A percentile compares a stretch with the other conserved stretches of the same genome.
Evolutionary conservation across 2,888 invertebrate species (phyloP).

Genomic region (Andrena hattorfiana): DNA sequence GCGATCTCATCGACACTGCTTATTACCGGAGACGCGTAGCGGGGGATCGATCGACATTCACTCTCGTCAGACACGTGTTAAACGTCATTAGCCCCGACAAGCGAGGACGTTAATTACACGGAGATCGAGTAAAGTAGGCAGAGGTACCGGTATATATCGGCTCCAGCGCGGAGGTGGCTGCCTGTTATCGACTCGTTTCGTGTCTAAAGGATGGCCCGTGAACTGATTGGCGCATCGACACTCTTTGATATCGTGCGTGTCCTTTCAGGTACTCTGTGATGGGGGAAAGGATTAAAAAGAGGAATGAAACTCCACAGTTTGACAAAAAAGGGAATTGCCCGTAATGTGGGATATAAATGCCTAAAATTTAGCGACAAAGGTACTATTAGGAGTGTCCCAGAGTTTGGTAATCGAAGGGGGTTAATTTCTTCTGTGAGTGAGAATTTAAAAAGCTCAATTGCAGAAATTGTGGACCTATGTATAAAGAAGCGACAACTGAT

Average conservation of each 20-base stretch:
- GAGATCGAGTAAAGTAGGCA: slow-evolving; percentile 73
- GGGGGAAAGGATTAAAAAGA: neutral
- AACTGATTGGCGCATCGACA: slow-evolving; percentile 28
- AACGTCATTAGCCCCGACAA: slow-evolving; percentile 77
- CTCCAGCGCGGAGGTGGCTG: neutral
- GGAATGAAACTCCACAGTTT: neutral
- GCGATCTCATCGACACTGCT: slow-evolving; percentile 39
- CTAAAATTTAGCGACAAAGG: too few relatives aligned
- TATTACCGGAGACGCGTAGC: slow-evolving; percentile 63
- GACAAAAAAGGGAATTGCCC: neutral
- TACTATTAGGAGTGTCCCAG: too few relatives aligned
- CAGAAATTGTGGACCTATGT: too few relatives aligned
- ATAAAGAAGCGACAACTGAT: too few relatives aligned
- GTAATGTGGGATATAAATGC: too few relatives aligned
- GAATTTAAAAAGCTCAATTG: too few relatives aligned
- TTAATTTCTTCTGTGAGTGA: too few relatives aligned
- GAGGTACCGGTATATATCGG: slow-evolving; percentile 57
- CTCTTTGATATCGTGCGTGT: neutral
- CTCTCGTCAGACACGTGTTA: slow-evolving; percentile 75
- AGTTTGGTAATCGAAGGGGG: too few relatives aligned
- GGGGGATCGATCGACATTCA: slow-evolving; percentile 69
- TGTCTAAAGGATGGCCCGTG: slow-evolving; percentile 21
- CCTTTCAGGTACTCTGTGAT: neutral
- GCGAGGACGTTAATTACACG: slow-evolving; percentile 79
- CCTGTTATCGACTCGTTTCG: slow-evolving; percentile 38